A percentile compares a stretch with the other conserved stretches of the same genome.
Conservation (phyloP, 2,888 invertebrate genomes). For the Cosmia trapezina region DNA sequence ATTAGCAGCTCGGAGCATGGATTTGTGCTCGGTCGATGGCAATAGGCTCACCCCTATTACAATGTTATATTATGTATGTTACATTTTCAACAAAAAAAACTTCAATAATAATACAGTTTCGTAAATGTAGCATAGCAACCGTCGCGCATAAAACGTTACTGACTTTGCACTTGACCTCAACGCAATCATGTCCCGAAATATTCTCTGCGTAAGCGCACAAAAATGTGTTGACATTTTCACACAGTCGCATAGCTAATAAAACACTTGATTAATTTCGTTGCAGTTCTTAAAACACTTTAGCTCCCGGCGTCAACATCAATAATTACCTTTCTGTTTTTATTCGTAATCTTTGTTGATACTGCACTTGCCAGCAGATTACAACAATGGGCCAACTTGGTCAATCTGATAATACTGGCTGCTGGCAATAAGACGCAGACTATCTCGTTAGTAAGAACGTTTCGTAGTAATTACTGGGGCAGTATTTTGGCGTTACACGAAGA, state of each 20-base stretch:
- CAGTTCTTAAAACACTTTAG: conserved; percentile 35
- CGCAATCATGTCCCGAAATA: conserved; percentile 44
- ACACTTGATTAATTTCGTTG: conserved; percentile 50
- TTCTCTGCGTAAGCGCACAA: conserved; percentile 51
- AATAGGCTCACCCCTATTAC: not conserved
- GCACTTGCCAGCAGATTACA: conserved; percentile 38
- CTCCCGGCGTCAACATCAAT: conserved; percentile 23
- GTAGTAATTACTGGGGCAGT: conserved; percentile 10
- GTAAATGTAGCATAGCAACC: conserved; percentile 17
- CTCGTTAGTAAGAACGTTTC: conserved; percentile 1
- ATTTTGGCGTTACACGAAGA: not conserved
- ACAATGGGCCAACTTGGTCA: conserved; percentile 24
- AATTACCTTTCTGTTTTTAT: conserved; percentile 41
- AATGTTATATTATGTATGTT: not conserved
- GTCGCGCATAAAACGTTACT: conserved; percentile 30
- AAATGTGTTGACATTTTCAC: conserved; percentile 52
- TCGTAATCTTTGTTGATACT: conserved; percentile 49
- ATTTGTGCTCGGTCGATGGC: not conserved
- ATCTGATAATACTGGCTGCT: conserved; percentile 22
- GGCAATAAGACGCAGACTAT: conserved; percentile 23
- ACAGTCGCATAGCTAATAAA: conserved; percentile 45
- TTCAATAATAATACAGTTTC: conserved; percentile 8
- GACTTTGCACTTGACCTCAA: conserved; percentile 59
- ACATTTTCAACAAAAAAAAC: not conserved
- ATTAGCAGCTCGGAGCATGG: too few relatives aligned